Conservation (phyloP, 1,140 invertebrate genomes). For the Bombus pascuorum region DNA sequence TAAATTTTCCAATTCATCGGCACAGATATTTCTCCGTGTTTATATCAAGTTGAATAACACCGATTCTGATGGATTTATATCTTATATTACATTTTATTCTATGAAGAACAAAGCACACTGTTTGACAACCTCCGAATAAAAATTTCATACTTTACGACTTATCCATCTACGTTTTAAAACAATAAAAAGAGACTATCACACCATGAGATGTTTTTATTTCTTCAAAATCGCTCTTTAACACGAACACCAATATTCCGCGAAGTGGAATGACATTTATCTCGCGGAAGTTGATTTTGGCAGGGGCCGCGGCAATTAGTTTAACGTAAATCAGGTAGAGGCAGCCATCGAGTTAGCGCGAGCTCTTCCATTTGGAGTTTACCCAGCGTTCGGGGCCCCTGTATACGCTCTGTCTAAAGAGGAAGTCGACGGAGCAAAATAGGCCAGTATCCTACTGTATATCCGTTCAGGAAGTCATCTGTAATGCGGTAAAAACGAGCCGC, state of each 20-base stretch:
- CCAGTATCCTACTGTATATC: constrained; percentile 23
- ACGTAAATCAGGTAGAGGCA: constrained; percentile 14
- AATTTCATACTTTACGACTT: not conserved
- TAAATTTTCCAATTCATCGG: not conserved
- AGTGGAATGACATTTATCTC: constrained; percentile 4
- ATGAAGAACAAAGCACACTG: not conserved
- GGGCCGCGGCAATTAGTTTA: constrained; percentile 9
- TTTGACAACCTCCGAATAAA: too few species aligned
- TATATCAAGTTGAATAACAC: not conserved
- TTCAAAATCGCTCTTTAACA: not conserved
- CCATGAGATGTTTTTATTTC: not conserved
- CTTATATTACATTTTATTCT: too few species aligned
- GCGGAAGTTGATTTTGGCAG: constrained; percentile 17
- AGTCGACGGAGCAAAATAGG: constrained; percentile 39
- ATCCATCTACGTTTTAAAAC: not conserved
- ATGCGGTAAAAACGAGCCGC: constrained; percentile 22
- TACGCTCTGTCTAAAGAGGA: not conserved
- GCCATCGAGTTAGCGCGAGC: constrained; percentile 11
- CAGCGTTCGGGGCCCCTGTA: not conserved
- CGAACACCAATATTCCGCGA: not conserved
- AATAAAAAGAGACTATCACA: not conserved
- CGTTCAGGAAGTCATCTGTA: constrained; percentile 24
- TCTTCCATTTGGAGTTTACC: constrained; percentile 41
- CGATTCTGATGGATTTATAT: not conserved
- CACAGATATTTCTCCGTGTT: not conserved